phyloP scores from a whole-genome alignment of 2,113 vertebrate species.

The Hippoglossus stenolepis region DNA sequence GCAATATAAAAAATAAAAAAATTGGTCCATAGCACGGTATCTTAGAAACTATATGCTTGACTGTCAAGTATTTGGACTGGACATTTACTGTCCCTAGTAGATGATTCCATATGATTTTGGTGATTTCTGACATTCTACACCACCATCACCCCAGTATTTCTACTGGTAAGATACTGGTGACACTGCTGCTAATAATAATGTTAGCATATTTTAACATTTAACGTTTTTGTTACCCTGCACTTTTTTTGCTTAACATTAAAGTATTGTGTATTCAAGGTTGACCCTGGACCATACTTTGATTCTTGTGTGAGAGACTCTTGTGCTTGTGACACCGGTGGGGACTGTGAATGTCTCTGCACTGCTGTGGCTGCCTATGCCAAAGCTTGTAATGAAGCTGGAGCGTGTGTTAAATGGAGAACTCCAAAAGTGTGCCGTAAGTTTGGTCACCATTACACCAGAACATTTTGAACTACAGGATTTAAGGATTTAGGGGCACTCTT shows the following conservation, averaged over 20 bases:
- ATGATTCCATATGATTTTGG: neutral
- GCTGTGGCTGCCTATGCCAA: constrained; percentile 92
- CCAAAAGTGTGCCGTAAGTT: constrained; percentile 93
- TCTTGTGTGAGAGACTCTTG: constrained; percentile 93
- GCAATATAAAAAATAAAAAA: no score
- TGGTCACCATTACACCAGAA: neutral
- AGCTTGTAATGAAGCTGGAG: constrained; percentile 87
- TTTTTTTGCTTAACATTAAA: neutral
- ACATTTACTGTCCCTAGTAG: no score
- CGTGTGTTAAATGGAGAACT: constrained; percentile 90
- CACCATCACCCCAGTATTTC: neutral
- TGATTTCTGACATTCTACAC: no score
- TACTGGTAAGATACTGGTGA: neutral
- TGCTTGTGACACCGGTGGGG: constrained; percentile 93
- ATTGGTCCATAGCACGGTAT: neutral
- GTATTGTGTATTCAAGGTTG: constrained; percentile 83
- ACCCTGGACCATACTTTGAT: constrained; percentile 89
- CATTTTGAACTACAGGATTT: neutral
- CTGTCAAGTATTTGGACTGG: neutral
- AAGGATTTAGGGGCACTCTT: neutral
- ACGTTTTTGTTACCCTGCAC: neutral
- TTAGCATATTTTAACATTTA: neutral
- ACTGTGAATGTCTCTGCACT: constrained; percentile 95
- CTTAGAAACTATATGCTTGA: neutral
- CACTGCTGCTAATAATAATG: neutral